These are phyloP conservation scores for Acholoe squamosa DNA, from an alignment of 2,888 invertebrate genomes.

Conservation along the genomic window DNA sequence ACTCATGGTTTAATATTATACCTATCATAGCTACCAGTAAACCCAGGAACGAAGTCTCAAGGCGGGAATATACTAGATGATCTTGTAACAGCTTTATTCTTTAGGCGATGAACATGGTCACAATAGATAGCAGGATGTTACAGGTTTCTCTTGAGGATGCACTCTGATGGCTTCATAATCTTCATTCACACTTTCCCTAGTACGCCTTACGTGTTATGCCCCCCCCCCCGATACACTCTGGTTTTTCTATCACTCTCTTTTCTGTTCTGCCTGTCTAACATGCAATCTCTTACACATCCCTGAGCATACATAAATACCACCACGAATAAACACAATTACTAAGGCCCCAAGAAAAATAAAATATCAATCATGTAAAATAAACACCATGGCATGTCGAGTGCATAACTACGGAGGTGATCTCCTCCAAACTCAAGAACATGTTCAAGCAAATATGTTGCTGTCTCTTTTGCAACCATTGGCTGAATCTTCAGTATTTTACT, in stretches of 20 bases:
- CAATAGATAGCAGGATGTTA: no score
- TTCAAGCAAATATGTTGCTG: slow-evolving; percentile 33
- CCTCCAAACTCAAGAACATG: slow-evolving; percentile 54
- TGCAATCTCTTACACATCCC: not conserved
- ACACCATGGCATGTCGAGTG: slow-evolving; percentile 35
- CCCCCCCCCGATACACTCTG: no score
- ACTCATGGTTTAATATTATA: no score
- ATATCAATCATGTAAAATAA: slow-evolving; percentile 42
- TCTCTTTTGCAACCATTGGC: not conserved
- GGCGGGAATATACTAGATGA: no score
- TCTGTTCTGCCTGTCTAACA: not conserved
- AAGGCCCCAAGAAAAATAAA: not conserved
- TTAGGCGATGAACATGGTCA: no score
- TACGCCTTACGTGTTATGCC: no score
- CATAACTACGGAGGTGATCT: not conserved
- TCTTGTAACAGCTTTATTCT: no score
- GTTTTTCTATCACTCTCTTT: not conserved
- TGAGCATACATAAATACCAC: not conserved
- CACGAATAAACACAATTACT: not conserved
- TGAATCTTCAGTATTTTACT: not conserved
- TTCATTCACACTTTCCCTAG: no score
- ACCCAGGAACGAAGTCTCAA: no score
- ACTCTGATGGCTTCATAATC: no score
- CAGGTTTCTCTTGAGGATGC: no score
- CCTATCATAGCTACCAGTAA: no score